These are phyloP conservation scores for Meloidogyne exigua DNA, from an alignment of 1,140 invertebrate genomes.

Conservation along the genomic window DNA sequence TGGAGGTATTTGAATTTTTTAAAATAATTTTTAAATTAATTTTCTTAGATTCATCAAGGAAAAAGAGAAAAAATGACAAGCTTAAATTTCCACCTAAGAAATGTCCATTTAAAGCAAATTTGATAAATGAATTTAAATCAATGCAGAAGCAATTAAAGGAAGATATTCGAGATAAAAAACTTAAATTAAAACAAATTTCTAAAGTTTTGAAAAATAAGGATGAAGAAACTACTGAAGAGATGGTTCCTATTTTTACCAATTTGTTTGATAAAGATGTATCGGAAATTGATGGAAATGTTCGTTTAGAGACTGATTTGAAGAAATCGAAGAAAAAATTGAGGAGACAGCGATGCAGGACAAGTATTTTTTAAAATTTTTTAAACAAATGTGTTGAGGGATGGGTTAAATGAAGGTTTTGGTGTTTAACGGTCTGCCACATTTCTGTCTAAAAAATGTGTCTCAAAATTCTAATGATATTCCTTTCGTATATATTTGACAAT, in stretches of 20 bases:
- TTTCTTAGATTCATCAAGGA: conserved; percentile 5
- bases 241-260: not conserved
- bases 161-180: not conserved
- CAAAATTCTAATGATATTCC: too few species aligned
- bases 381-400: too few species aligned
- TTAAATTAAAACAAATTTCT: not conserved
- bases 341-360: not conserved
- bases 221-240: not conserved
- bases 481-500: too few species aligned
- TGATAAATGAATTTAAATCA: conserved; percentile 65
- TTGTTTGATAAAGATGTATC: not conserved
- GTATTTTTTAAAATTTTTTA: not conserved
- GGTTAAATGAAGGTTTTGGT: too few species aligned
- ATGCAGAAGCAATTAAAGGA: conserved; percentile 44
- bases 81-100: conserved; percentile 65
- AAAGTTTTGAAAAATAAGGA: not conserved
- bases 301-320: not conserved
- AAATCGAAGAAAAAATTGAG: not conserved
- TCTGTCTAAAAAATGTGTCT: too few species aligned
- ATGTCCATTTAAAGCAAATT: conserved; percentile 65
- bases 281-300: not conserved
- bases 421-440: too few species aligned
- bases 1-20: conserved; percentile 37
- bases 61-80: conserved; percentile 45
- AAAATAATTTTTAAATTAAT: not conserved